Evolutionary conservation across 2,113 vertebrate species (phyloP).

Genomic region (Pseudonaja textilis): DNA sequence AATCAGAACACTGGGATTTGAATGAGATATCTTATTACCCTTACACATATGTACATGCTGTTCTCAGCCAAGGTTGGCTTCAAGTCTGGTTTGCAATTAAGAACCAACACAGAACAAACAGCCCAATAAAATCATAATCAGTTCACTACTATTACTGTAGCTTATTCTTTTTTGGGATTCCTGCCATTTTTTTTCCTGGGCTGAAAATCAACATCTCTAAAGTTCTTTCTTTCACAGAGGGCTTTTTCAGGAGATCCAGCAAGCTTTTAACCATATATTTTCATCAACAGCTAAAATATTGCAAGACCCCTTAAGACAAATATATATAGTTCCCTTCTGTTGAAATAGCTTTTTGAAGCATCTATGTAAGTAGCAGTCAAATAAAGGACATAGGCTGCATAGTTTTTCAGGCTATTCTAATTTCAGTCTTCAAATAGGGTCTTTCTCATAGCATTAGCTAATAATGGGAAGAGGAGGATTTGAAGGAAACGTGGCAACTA

Average conservation of each 20-base stretch:
- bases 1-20: constrained; percentile 1
- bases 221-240: not conserved
- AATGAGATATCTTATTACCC: not conserved
- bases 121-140: not conserved
- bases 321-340: not conserved
- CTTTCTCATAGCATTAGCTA: not conserved
- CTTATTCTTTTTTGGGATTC: not conserved
- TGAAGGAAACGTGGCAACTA: not conserved
- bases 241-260: not conserved
- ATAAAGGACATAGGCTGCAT: not conserved
- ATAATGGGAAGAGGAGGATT: not conserved
- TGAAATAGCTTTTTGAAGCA: not conserved
- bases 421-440: not conserved
- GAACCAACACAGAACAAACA: not conserved
- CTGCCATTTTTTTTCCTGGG: not conserved
- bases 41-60: not conserved
- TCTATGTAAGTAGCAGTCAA: not conserved
- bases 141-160: not conserved
- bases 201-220: not conserved
- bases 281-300: not conserved
- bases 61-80: not conserved
- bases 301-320: not conserved
- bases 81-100: not conserved
- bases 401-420: not conserved
- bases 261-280: not conserved